Evolutionary conservation across 2,888 invertebrate species (phyloP).

Genomic region (Heteromurus nitidus): DNA sequence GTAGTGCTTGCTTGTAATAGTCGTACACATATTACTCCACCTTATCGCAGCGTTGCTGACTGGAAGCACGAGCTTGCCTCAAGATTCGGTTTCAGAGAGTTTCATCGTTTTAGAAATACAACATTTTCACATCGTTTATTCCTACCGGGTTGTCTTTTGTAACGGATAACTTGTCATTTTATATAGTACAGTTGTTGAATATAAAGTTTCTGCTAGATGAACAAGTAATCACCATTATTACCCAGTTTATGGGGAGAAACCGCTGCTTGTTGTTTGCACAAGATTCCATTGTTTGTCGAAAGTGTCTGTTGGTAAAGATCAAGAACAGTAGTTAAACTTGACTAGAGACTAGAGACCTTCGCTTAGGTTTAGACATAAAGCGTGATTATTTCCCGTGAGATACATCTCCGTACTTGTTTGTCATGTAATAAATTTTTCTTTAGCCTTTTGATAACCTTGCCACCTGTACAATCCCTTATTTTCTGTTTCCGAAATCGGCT

Average conservation of each 20-base stretch:
- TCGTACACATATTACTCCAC: background rate
- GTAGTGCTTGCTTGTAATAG: slow-evolving; percentile 24
- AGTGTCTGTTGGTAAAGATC: too few relatives aligned
- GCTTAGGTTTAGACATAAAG: slow-evolving; percentile 7
- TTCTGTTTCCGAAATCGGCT: background rate
- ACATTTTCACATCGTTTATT: background rate
- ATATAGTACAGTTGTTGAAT: too few relatives aligned
- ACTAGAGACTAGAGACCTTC: too few relatives aligned
- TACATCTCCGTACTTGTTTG: slow-evolving; percentile 35
- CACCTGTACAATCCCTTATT: slow-evolving; percentile 33
- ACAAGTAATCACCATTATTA: too few relatives aligned
- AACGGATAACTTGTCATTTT: slow-evolving; percentile 6
- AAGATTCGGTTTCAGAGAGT: slow-evolving; percentile 26
- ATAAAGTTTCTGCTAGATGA: too few relatives aligned
- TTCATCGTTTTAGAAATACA: too few relatives aligned
- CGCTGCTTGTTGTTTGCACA: too few relatives aligned
- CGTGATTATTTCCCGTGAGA: slow-evolving; percentile 55
- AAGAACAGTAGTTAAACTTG: too few relatives aligned
- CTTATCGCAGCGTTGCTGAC: background rate
- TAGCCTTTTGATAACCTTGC: background rate
- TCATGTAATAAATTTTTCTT: too few relatives aligned
- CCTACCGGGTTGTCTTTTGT: background rate
- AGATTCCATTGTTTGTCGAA: too few relatives aligned
- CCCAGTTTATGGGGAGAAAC: too few relatives aligned
- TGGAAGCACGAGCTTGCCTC: slow-evolving; percentile 38